These are phyloP conservation scores for Anoncus sp. DNA, from an alignment of 2,888 invertebrate species.

Conservation along the genomic window DNA sequence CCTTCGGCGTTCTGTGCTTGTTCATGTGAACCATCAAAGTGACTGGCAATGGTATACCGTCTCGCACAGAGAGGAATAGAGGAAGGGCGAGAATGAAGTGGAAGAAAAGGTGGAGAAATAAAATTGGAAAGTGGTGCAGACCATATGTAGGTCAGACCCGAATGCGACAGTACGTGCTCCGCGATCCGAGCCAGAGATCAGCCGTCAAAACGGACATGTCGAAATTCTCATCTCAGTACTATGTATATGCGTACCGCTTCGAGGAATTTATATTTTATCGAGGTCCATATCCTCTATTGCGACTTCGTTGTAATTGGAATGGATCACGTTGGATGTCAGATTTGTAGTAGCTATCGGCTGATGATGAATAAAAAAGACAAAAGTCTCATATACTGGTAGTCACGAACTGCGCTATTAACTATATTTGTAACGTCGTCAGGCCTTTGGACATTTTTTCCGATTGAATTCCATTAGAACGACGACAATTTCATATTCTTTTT, in stretches of 20 bases:
- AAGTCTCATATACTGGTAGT: background rate
- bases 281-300: background rate
- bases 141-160: constrained; percentile 78
- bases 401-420: too few relatives aligned
- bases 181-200: constrained; percentile 71
- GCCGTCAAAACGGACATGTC: constrained; percentile 59
- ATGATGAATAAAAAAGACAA: background rate
- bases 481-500: background rate
- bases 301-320: constrained; percentile 18
- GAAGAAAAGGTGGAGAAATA: constrained; percentile 28
- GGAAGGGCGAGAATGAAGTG: constrained; percentile 6
- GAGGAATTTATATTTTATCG: constrained; percentile 14
- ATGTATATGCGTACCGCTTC: constrained; percentile 7
- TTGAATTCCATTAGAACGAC: background rate
- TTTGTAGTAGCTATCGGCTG: background rate
- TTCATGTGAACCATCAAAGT: constrained; percentile 1
- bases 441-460: background rate
- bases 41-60: constrained; percentile 4
- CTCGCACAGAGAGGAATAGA: background rate
- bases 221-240: constrained; percentile 54
- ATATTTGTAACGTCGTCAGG: too few relatives aligned
- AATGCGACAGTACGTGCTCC: constrained; percentile 81
- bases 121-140: constrained; percentile 70
- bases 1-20: constrained; percentile 14
- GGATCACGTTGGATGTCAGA: background rate